phyloP scores from a whole-genome alignment of 2,797 vertebrate genomes.

The Gallinago solitaria region DNA sequence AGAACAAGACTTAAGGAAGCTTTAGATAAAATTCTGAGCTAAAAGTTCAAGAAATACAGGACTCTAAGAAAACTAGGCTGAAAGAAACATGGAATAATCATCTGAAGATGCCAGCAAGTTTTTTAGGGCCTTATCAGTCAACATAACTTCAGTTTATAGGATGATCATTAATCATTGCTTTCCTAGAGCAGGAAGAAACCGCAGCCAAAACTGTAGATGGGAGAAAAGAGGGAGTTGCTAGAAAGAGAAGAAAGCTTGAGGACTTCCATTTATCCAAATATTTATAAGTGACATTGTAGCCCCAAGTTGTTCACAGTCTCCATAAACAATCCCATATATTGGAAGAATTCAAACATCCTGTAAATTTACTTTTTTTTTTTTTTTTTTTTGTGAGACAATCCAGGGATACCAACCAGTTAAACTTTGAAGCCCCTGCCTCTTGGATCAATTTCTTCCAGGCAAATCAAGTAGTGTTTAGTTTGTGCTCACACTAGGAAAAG shows the following conservation, averaged over 20 bases:
- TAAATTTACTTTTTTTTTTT: not conserved
- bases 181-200: not conserved
- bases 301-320: not conserved
- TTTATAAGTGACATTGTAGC: not conserved
- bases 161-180: not conserved
- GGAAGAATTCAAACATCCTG: not conserved
- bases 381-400: not conserved
- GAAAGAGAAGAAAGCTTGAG: not conserved
- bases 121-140: not conserved
- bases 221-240: not conserved
- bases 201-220: not conserved
- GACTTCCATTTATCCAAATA: not conserved
- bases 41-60: not conserved
- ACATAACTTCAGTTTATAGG: not conserved
- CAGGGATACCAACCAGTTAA: not conserved
- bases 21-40: not conserved
- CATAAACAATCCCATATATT: not conserved
- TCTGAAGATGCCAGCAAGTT: not conserved
- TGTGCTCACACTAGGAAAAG: not conserved
- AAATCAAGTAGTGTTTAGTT: slow-evolving; percentile 16
- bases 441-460: not conserved
- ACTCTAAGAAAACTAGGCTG: not conserved
- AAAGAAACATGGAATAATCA: not conserved
- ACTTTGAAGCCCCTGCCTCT: not conserved
- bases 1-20: not conserved